Conservation (phyloP, 2,888 invertebrate species). For the Eutolmus rufibarbis region DNA sequence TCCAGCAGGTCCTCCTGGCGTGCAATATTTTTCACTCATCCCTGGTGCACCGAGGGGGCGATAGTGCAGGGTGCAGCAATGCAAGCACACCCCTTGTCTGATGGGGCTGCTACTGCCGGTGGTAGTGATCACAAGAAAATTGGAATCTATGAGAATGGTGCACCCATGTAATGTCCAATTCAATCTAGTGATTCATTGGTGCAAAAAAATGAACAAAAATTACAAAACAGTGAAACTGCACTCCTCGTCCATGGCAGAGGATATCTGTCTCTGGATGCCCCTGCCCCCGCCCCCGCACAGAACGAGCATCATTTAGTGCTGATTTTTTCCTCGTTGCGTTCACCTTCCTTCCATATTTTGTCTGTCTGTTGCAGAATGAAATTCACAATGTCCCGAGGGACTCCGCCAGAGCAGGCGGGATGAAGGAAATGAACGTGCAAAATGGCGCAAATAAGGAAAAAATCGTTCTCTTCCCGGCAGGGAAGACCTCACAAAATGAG, state of each 20-base stretch:
- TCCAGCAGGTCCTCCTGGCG: neutral
- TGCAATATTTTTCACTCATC: neutral
- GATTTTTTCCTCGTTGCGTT: neutral
- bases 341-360: neutral
- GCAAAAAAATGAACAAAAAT: neutral
- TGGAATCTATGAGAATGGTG: constrained; percentile 31
- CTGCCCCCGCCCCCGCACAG: neutral
- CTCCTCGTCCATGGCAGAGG: neutral
- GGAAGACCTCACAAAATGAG: neutral
- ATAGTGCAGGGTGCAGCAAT: neutral
- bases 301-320: neutral
- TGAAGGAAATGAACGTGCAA: neutral
- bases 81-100: neutral
- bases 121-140: constrained; percentile 29
- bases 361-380: neutral
- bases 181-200: neutral
- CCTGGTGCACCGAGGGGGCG: neutral
- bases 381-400: neutral
- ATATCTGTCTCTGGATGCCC: neutral
- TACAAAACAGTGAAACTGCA: neutral
- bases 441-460: neutral
- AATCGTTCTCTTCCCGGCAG: neutral
- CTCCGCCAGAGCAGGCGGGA: neutral
- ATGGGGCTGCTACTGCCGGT: neutral
- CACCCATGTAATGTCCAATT: constrained; percentile 34